A percentile compares a stretch with the other conserved stretches of the same genome.
phyloP scores from a whole-genome alignment of 2,888 invertebrate species.

The Netelia fuscicornis region DNA sequence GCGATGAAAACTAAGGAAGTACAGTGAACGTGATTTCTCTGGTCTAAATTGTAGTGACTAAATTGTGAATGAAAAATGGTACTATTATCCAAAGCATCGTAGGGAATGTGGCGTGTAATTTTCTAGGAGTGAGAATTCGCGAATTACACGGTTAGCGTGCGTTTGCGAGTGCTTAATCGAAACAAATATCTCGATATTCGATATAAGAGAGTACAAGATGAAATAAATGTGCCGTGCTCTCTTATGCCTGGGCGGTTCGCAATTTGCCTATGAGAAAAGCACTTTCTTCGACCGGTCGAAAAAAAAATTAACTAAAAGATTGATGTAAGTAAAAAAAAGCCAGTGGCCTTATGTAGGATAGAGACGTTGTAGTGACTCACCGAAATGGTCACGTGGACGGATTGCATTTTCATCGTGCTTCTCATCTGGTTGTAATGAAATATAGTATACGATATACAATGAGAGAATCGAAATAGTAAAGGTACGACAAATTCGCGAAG shows the following conservation, averaged over 20 bases:
- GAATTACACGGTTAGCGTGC: not conserved
- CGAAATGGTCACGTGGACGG: conserved; percentile 76
- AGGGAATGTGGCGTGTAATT: not conserved
- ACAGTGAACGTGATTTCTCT: not conserved
- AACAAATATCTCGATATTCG: not conserved
- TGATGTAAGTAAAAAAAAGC: conserved; percentile 29
- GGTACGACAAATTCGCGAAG: not conserved
- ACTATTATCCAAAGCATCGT: not conserved
- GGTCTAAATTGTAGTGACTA: not conserved
- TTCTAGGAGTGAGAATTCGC: not conserved
- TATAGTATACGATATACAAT: conserved; percentile 56
- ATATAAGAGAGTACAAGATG: conserved; percentile 13
- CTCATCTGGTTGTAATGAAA: conserved; percentile 78
- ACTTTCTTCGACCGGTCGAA: conserved; percentile 16
- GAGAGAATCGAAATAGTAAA: conserved; percentile 1
- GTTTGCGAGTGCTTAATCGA: conserved; percentile 22
- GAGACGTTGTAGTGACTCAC: conserved; percentile 77
- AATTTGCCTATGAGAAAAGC: conserved; percentile 24
- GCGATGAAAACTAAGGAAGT: conserved; percentile 10
- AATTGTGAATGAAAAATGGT: not conserved
- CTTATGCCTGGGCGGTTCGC: conserved; percentile 40
- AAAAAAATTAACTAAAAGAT: conserved; percentile 45
- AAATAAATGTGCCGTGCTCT: conserved; percentile 50
- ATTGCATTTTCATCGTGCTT: conserved; percentile 82
- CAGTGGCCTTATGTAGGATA: conserved; percentile 57